A percentile compares a stretch with the other conserved stretches of the same genome.
These are phyloP conservation scores for Epirrhoe alternata DNA, from an alignment of 2,888 invertebrate genomes.

Conservation along the genomic window DNA sequence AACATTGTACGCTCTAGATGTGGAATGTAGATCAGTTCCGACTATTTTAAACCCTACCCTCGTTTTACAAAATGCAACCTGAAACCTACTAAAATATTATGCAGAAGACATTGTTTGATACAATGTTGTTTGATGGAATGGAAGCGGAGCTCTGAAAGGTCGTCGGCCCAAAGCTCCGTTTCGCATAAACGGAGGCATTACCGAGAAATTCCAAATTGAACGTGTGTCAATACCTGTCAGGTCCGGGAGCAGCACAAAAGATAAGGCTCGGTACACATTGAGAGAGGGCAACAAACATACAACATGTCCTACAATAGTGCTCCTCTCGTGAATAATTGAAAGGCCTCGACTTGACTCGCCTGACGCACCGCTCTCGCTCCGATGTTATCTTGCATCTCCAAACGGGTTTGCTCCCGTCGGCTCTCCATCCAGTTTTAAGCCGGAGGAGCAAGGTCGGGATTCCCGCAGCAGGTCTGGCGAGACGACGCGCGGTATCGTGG, in stretches of 20 bases:
- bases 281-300: slow-evolving; percentile 54
- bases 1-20: slow-evolving; percentile 3
- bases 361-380: slow-evolving; percentile 58
- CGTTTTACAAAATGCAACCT: not conserved
- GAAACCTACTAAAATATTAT: not conserved
- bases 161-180: slow-evolving; percentile 34
- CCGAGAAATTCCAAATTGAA: slow-evolving; percentile 39
- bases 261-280: slow-evolving; percentile 50
- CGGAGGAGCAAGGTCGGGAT: slow-evolving; percentile 44
- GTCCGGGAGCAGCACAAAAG: slow-evolving; percentile 47
- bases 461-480: slow-evolving; percentile 34
- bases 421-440: slow-evolving; percentile 25
- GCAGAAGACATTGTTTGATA: slow-evolving; percentile 13
- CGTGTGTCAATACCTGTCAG: slow-evolving; percentile 50
- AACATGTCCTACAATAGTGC: slow-evolving; percentile 60
- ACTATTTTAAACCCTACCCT: not conserved
- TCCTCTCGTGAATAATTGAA: slow-evolving; percentile 74
- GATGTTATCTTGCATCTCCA: slow-evolving; percentile 58
- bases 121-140: not conserved
- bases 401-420: slow-evolving; percentile 38
- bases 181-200: slow-evolving; percentile 38
- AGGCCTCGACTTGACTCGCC: slow-evolving; percentile 55
- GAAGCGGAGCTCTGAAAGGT: slow-evolving; percentile 24
- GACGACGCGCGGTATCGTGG: slow-evolving; percentile 44
- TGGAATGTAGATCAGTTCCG: not conserved